These are phyloP conservation scores for Ahaetulla prasina DNA, from an alignment of 2,113 vertebrate species.

Conservation along the genomic window DNA sequence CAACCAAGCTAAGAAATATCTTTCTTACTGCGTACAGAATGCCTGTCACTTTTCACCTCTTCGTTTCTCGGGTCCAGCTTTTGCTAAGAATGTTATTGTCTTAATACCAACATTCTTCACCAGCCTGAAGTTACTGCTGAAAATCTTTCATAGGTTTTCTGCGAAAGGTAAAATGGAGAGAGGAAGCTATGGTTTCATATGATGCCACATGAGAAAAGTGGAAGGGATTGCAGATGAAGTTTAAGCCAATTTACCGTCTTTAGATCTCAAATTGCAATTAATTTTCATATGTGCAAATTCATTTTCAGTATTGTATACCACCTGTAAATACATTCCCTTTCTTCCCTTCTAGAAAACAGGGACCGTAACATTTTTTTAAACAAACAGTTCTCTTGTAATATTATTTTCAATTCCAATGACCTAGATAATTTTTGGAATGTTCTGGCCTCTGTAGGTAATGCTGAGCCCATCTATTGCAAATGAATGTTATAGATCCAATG, in stretches of 20 bases:
- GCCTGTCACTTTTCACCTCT: background rate
- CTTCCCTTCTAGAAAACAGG: background rate
- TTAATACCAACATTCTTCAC: background rate
- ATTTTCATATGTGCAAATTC: background rate
- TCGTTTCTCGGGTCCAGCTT: background rate
- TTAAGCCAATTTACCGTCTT: no score
- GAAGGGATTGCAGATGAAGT: background rate
- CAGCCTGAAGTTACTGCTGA: conserved; percentile 7
- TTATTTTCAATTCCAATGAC: conserved; percentile 28
- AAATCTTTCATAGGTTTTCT: background rate
- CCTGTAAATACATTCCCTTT: background rate
- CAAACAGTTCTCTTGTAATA: background rate
- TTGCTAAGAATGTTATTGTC: background rate
- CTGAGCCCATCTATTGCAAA: background rate
- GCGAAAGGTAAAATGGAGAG: background rate
- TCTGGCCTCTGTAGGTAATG: background rate
- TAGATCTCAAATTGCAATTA: no score
- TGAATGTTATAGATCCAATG: background rate
- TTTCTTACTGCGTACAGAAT: background rate
- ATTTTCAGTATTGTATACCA: background rate
- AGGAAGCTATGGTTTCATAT: background rate
- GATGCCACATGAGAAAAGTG: conserved; percentile 2
- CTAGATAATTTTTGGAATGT: background rate
- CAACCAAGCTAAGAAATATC: conserved; percentile 7
- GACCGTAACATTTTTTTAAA: background rate